A percentile compares a stretch with the other conserved stretches of the same genome.
These are phyloP conservation scores for Gallinago media DNA, from an alignment of 2,113 vertebrate genomes.

Conservation along the genomic window DNA sequence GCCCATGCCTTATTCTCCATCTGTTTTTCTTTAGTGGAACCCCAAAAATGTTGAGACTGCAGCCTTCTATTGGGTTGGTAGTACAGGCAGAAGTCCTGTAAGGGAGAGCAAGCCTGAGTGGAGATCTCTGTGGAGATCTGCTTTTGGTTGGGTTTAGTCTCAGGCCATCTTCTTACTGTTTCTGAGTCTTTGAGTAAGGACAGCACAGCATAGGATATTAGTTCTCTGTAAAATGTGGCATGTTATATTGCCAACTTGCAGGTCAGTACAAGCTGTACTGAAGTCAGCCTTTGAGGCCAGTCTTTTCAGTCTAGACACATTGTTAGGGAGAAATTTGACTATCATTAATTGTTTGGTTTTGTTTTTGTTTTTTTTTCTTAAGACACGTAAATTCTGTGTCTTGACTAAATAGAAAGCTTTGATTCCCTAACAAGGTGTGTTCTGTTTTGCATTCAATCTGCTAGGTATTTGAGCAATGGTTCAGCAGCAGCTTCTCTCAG, in stretches of 20 bases:
- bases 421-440: not conserved
- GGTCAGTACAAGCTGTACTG: not conserved
- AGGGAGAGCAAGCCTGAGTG: not conserved
- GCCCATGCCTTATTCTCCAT: not conserved
- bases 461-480: slow-evolving; percentile 64
- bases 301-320: not conserved
- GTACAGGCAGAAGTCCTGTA: not conserved
- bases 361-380: not conserved
- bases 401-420: not conserved
- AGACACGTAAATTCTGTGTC: not conserved
- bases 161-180: not conserved
- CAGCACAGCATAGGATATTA: not conserved
- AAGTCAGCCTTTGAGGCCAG: not conserved
- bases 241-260: not conserved
- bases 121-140: not conserved
- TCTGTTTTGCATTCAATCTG: not conserved
- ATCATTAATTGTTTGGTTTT: not conserved
- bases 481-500: not conserved
- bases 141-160: not conserved
- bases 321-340: not conserved
- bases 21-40: not conserved
- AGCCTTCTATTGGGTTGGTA: not conserved
- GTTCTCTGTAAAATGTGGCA: not conserved
- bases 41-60: not conserved
- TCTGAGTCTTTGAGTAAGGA: not conserved